Conservation (phyloP, 2,113 vertebrate species). For the Notiomystis cincta region DNA sequence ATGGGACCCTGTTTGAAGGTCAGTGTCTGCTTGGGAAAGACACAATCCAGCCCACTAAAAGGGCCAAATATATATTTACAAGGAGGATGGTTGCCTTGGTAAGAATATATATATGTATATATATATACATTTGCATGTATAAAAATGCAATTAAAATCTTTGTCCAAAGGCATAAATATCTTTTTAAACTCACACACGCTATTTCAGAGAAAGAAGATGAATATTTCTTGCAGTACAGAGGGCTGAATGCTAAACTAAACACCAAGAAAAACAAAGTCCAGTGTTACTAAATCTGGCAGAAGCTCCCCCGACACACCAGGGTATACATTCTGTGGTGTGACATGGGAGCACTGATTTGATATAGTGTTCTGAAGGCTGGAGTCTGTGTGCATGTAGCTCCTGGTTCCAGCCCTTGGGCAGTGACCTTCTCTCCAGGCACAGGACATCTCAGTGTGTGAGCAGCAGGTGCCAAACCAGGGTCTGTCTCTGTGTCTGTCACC, state of each 20-base stretch:
- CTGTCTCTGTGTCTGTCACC: not conserved
- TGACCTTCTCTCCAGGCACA: not conserved
- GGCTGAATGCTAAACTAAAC: not conserved
- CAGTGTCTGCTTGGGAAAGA: accelerated
- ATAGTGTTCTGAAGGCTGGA: not conserved
- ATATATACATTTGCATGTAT: not conserved
- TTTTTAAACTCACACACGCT: not conserved
- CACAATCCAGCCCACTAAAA: not conserved
- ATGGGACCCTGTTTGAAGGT: not conserved
- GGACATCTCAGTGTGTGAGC: not conserved
- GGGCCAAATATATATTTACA: not conserved
- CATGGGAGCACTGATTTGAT: not conserved
- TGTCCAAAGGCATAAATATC: not conserved
- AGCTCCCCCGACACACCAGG: not conserved
- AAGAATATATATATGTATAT: not conserved
- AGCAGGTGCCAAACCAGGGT: not conserved
- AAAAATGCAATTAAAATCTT: not conserved
- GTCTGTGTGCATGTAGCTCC: not conserved
- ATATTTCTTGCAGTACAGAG: not conserved
- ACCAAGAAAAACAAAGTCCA: not conserved
- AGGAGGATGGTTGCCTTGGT: not conserved
- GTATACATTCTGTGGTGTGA: not conserved
- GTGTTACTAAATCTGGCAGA: not conserved
- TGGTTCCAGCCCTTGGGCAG: accelerated
- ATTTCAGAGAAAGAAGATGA: not conserved